Conservation (phyloP, 2,113 vertebrate species). For the Erythrocercus mccallii region DNA sequence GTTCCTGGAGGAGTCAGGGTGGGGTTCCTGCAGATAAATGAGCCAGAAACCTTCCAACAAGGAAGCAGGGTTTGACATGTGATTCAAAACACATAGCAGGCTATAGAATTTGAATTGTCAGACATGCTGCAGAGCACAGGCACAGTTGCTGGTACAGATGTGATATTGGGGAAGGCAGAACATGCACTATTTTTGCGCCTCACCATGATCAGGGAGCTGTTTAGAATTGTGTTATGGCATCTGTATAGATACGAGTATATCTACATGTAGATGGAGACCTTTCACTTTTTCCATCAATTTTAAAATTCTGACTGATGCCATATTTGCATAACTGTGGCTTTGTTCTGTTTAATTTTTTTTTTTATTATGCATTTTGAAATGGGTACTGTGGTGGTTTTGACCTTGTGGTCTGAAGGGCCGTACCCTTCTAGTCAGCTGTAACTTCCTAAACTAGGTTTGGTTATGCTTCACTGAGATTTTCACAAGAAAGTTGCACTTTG, state of each 20-base stretch:
- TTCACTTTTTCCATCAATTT: not conserved
- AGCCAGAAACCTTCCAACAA: not conserved
- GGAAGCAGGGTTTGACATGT: not conserved
- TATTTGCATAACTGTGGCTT: not conserved
- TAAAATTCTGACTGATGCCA: not conserved
- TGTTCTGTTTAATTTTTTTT: not conserved
- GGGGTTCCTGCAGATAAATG: not conserved
- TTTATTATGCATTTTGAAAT: not conserved
- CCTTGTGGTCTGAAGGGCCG: not conserved
- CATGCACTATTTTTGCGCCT: not conserved
- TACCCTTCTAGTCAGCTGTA: not conserved
- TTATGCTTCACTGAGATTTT: not conserved
- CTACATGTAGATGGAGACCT: not conserved
- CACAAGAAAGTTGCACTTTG: not conserved
- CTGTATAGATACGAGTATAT: not conserved
- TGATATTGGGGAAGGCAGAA: not conserved
- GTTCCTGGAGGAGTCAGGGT: not conserved
- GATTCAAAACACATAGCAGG: not conserved
- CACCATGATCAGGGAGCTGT: not conserved
- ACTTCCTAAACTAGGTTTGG: not conserved
- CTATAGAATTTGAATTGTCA: not conserved
- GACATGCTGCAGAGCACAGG: not conserved
- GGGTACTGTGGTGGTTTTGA: not conserved
- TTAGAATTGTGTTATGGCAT: not conserved
- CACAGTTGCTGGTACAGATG: not conserved